Evolutionary conservation across 2,888 invertebrate species (phyloP), one percentile per base, ranked within the genome.

Genomic region (Xestia c-nigrum): DNA sequence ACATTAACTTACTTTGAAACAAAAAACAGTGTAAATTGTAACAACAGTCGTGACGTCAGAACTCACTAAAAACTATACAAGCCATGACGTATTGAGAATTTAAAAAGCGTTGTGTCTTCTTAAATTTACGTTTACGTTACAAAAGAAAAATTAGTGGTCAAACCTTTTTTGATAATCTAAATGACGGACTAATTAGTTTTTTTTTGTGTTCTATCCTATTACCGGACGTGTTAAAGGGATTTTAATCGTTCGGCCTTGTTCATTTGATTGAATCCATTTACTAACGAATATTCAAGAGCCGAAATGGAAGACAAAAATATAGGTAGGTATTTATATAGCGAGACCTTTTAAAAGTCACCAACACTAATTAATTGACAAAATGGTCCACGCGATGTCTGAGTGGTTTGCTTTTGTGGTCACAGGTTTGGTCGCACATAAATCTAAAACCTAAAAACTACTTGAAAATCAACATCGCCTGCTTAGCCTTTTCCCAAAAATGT

Each of bases 311-410:
- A 19, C 24, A 21, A 43, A 63, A 63, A 21, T 31, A 31, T 10
- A 74, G 16, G 14, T 50, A 21, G 16, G 7, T 66, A 31, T 61
- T 50, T 64, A 38, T 55, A 64, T 16, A 63, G 16, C 76, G 14
- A 14, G 5, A 68, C 40, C 57, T 43, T 63, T 77, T 70, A 19
- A 71, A 72, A 38, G 7, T 65, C 40, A 64, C n/a, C 63, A 64
- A 64, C 63, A 43, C 14, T 14, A 73, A 61, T 80, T 16, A n/a
- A 73, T 55, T 55, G 40, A 63, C 59, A 40, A 61, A 46, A 10
- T 21, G 7, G 14, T 46, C 10, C 16, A 12, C 12, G 24, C 16
- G 21, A 21, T 16, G 5, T 10, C 72, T 24, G 57, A 70, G 38
- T 59, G 31, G 52, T 64, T 79, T 47, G 50, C 47, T 47, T 55